Base-by-base conservation (phyloP, 2,113 vertebrate genomes). In the Pituophis catenifer region DNA sequence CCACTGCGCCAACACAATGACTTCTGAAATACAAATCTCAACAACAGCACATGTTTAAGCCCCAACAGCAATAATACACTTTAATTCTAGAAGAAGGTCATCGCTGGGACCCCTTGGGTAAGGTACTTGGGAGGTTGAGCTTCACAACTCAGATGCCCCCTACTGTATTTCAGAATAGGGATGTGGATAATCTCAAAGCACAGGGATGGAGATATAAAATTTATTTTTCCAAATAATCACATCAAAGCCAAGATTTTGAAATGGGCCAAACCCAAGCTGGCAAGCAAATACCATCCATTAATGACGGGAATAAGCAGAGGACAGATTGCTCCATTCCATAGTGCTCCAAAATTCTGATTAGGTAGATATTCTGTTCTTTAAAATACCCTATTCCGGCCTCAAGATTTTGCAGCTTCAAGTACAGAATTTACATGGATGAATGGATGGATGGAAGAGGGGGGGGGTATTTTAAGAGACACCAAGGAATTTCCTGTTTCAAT, bases 391-490 rank as follows among this genome's bases (percentile, higher is more conserved):
- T 8, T 81, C 17, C 38, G 33, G 33, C 33, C 33, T 81, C 70
- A 38, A 21, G 2, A 81, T 19, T 81, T 81, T 81, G 70, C 17
- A 75, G n/a, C n/a, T 38, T 75, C n/a, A 38, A 38, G n/a, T 75
- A 38, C 70, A 38, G n/a, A 15, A 81, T 38, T 19, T 81, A 38
- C 33, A 81, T 21, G 9, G 26, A 65, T 65, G 26, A 26, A 58
- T 0, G 23, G 58, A 10, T 0, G 26, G 59, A 13, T 0, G 29
- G 26, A 13, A 0, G 9, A 26, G 8, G 26, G 24, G 4, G 1
- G 5, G 24, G 10, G 3, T 75, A 33, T 75, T 38, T 75, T 19
- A 81, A 81, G n/a, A 75, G 70, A 21, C 7, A 81, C 1, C 29
- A 70, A 29, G 12, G 5, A 70, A 70, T 29, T 70, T 70, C 29